These are phyloP conservation scores for Masnerella sp. DNA, from an alignment of 2,888 invertebrate species.

Conservation along the genomic window DNA sequence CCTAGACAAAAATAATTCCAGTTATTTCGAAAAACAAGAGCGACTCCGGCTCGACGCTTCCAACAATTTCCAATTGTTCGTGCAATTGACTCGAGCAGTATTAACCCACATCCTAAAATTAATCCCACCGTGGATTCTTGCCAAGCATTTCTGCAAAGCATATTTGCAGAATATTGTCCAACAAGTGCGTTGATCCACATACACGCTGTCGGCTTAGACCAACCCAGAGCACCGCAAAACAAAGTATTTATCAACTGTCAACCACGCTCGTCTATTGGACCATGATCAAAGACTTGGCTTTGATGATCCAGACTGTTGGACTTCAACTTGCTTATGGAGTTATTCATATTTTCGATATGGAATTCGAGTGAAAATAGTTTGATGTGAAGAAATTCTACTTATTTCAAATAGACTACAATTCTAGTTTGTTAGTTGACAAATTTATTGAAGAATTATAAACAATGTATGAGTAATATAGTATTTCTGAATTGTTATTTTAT, in stretches of 20 bases:
- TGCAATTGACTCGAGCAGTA: slow-evolving; percentile 55
- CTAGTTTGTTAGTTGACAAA: too few species aligned
- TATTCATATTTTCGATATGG: too few species aligned
- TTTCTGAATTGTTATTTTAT: too few species aligned
- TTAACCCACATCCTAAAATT: slow-evolving; percentile 67
- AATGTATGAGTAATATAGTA: too few species aligned
- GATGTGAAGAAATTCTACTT: too few species aligned
- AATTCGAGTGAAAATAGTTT: too few species aligned
- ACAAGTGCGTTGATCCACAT: slow-evolving; percentile 60
- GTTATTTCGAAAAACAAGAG: slow-evolving; percentile 3
- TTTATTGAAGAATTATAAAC: too few species aligned
- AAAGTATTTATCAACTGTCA: not conserved
- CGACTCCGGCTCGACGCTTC: not conserved
- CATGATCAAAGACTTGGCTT: too few species aligned
- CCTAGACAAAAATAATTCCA: slow-evolving; percentile 63
- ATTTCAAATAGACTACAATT: too few species aligned
- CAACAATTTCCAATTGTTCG: slow-evolving; percentile 49
- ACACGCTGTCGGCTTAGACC: slow-evolving; percentile 48
- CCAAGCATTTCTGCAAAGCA: slow-evolving; percentile 62
- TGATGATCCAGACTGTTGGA: too few species aligned
- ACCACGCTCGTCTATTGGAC: too few species aligned
- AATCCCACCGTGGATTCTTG: slow-evolving; percentile 66
- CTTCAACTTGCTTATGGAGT: too few species aligned
- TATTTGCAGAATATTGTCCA: slow-evolving; percentile 64
- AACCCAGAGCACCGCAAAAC: slow-evolving; percentile 12